A percentile compares a stretch with the other conserved stretches of the same genome.
phyloP scores from a whole-genome alignment of 2,113 vertebrate genomes.

The Acinonyx jubatus region DNA sequence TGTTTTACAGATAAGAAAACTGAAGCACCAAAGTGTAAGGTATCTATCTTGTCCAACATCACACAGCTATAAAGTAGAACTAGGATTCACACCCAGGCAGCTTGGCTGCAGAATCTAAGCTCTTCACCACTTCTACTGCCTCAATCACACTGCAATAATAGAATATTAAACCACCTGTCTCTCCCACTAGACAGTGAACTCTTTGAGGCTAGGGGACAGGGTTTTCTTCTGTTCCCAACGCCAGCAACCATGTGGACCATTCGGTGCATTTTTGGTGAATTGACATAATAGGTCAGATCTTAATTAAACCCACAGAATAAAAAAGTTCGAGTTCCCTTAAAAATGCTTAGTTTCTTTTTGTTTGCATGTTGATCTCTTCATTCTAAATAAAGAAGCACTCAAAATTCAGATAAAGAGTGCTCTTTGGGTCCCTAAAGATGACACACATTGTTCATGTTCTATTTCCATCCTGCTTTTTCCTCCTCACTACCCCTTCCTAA shows the following conservation, averaged over 20 bases:
- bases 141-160: background rate
- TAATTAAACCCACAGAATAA: background rate
- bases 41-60: background rate
- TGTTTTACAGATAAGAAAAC: conserved; percentile 37
- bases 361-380: background rate
- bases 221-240: background rate
- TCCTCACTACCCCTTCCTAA: background rate
- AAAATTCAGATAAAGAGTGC: background rate
- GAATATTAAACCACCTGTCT: background rate
- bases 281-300: background rate
- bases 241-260: background rate
- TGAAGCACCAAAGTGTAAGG: background rate
- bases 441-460: background rate
- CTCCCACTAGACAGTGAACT: background rate
- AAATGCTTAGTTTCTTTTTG: background rate
- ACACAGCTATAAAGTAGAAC: background rate
- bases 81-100: background rate
- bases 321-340: background rate
- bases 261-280: background rate
- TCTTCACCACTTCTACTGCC: background rate
- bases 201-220: background rate
- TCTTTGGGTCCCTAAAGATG: background rate
- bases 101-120: background rate
- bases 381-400: conserved; percentile 10
- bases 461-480: background rate